phyloP scores from a whole-genome alignment of 2,888 invertebrate genomes.

The Hybos culiciformis region DNA sequence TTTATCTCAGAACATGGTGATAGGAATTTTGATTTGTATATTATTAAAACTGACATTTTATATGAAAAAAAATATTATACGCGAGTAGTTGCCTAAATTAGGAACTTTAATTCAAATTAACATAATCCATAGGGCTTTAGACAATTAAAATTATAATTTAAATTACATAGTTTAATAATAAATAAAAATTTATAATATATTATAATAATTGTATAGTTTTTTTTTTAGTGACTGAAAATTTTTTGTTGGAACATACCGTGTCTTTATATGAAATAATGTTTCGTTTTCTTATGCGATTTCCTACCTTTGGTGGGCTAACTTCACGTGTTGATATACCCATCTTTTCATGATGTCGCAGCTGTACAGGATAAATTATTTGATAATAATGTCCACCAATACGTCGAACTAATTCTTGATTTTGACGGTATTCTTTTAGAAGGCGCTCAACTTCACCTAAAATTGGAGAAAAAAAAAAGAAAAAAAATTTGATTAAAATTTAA shows the following conservation, averaged over 20 bases:
- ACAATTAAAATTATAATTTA: too few species aligned
- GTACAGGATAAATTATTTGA: conserved; percentile 90
- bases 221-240: conserved; percentile 12
- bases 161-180: too few species aligned
- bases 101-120: too few species aligned
- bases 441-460: conserved; percentile 76
- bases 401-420: conserved; percentile 83
- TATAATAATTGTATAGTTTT: too few species aligned
- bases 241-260: conserved; percentile 39
- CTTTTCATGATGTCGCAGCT: conserved; percentile 87
- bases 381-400: conserved; percentile 85
- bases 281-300: conserved; percentile 38
- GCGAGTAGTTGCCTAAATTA: too few species aligned
- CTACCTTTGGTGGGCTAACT: conserved; percentile 76
- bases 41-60: too few species aligned
- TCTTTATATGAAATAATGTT: conserved; percentile 36
- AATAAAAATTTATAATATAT: too few species aligned
- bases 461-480: conserved; percentile 16
- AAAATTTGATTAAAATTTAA: conserved; percentile 15
- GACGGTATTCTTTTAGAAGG: conserved; percentile 76
- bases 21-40: too few species aligned
- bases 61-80: too few species aligned
- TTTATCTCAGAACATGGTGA: too few species aligned
- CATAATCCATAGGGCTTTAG: too few species aligned
- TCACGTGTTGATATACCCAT: conserved; percentile 91